Evolutionary conservation across 2,113 vertebrate genomes (phyloP), one percentile per base, ranked within the genome.

Genomic region (Gymnorhina tibicen): DNA sequence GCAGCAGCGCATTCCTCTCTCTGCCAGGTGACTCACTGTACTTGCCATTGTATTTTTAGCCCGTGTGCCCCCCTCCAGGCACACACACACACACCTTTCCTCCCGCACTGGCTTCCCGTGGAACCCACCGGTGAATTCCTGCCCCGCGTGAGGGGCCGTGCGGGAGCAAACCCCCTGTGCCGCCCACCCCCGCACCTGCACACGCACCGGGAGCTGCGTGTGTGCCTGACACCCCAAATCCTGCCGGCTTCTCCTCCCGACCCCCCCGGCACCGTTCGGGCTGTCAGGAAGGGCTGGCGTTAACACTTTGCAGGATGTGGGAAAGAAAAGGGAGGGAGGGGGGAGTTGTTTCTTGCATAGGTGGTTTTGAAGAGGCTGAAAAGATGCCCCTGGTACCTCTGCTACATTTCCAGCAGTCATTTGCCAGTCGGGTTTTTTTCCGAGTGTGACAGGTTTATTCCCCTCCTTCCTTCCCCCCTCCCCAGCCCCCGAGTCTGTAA

Each of bases 41-140:
- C 93, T 97, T 93, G 94, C 92, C 83, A 75, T 92, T 96, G 96
- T 93, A 93, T 97, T 98, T 98, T 96, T 88, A 98, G 97, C 95
- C 81, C 73, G 8, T 49, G 81, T 70, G 2, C 37, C 41, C 49
- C 17, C 7, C 33, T 7, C 46, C 64, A 2, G n/a, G 35, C 19
- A 2, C 49, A 39, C 66, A 2, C 49, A 39, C 66, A 13, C 18
- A 7, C 62, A 42, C 85, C 59, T 91, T 90, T 88, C 82, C 88
- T 77, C 95, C 95, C 92, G 79, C 35, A 92, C 82, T 28, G 92
- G 62, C 59, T 86, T 60, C n/a, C 2, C 50, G 30, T 56, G 75
- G 23, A 33, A 47, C 49, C 80, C 50, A 11, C 72, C 55, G 69
- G 32, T 46, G 84, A 81, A 88, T 85, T 68, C 80, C 26, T 85